phyloP scores from a whole-genome alignment of 2,113 vertebrate genomes.

The Salvelinus namaycush region DNA sequence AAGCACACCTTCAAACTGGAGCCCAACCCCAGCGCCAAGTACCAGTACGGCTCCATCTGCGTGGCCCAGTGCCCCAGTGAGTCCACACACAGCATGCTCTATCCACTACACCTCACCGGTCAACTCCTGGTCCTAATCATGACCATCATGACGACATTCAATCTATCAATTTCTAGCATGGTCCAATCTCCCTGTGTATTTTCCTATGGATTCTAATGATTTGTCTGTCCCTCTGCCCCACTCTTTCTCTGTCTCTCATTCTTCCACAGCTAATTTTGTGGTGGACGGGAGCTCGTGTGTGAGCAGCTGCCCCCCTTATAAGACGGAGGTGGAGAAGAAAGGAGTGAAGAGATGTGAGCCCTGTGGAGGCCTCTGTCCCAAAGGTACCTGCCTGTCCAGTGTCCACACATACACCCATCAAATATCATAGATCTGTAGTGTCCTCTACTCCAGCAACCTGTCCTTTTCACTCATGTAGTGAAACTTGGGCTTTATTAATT shows the following conservation, averaged over 20 bases:
- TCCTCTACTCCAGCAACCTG: background rate
- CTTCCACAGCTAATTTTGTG: constrained; percentile 82
- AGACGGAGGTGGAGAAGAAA: constrained; percentile 88
- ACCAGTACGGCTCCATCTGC: constrained; percentile 90
- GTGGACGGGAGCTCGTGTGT: constrained; percentile 91
- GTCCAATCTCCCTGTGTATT: background rate
- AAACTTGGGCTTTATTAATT: no score
- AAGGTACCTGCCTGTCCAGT: constrained; percentile 73
- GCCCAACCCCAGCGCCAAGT: constrained; percentile 89
- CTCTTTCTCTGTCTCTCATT: constrained; percentile 1
- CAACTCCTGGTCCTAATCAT: background rate
- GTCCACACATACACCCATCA: background rate
- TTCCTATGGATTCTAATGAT: background rate
- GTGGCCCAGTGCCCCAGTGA: constrained; percentile 87
- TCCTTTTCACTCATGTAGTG: background rate
- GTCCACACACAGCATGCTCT: constrained; percentile 35
- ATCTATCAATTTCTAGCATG: background rate
- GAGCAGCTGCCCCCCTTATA: constrained; percentile 84
- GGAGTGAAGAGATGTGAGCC: constrained; percentile 86
- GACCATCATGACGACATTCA: background rate
- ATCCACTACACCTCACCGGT: background rate
- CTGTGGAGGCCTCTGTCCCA: constrained; percentile 86
- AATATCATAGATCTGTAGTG: background rate
- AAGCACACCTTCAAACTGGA: constrained; percentile 88
- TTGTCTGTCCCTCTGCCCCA: background rate